These are phyloP conservation scores for Pyrrhia umbra DNA, from an alignment of 2,888 invertebrate genomes.

Conservation along the genomic window DNA sequence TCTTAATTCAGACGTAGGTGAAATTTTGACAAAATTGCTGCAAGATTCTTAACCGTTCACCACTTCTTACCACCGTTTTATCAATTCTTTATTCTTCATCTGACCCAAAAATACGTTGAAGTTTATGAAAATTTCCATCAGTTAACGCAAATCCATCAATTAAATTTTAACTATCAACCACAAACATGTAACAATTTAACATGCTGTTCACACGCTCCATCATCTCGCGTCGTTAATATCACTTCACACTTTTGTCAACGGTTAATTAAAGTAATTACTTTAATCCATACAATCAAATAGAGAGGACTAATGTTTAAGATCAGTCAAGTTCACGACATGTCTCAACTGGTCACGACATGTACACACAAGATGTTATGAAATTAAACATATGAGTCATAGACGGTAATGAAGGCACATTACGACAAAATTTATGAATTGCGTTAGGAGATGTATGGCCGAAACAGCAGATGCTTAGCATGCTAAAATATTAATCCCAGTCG, in stretches of 20 bases:
- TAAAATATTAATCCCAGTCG: slow-evolving; percentile 11
- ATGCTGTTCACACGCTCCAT: slow-evolving; percentile 67
- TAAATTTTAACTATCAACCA: slow-evolving; percentile 28
- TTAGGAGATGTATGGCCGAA: slow-evolving; percentile 38
- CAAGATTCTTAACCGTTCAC: neutral
- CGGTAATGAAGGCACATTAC: slow-evolving; percentile 74
- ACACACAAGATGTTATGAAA: slow-evolving; percentile 78
- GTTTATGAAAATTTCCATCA: neutral
- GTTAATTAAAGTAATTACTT: slow-evolving; percentile 80
- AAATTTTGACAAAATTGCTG: neutral
- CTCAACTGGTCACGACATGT: slow-evolving; percentile 87
- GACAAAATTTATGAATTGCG: slow-evolving; percentile 78
- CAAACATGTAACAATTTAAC: slow-evolving; percentile 25
- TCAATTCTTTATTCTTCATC: neutral
- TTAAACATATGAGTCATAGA: slow-evolving; percentile 78
- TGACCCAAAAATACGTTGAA: neutral
- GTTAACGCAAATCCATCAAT: slow-evolving; percentile 9
- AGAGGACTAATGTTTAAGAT: slow-evolving; percentile 78
- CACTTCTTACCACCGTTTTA: too few relatives aligned
- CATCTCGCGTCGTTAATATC: slow-evolving; percentile 66
- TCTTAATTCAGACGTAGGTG: neutral
- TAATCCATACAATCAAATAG: slow-evolving; percentile 78
- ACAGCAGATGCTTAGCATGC: slow-evolving; percentile 25
- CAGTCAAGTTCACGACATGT: slow-evolving; percentile 85
- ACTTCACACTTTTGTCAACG: slow-evolving; percentile 70